phyloP scores from a whole-genome alignment of 2,113 vertebrate genomes.

The Percopsis transmontana region DNA sequence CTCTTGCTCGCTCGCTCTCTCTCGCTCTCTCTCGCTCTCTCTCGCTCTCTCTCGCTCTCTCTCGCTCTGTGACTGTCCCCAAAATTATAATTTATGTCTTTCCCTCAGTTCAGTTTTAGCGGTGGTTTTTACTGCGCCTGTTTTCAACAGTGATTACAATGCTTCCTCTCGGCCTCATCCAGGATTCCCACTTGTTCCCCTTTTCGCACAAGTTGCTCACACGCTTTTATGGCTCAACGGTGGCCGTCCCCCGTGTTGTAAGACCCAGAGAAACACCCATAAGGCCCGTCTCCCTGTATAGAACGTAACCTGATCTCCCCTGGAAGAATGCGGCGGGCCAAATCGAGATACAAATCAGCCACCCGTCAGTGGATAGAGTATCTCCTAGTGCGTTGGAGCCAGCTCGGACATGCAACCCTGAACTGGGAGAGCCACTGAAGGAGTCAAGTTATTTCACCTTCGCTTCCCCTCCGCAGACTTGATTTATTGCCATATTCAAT shows the following conservation, averaged over 20 bases:
- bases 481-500: slow-evolving; percentile 30
- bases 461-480: background rate
- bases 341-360: slow-evolving; percentile 67
- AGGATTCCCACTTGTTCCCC: slow-evolving; percentile 28
- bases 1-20: too few species aligned
- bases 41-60: slow-evolving; percentile 24
- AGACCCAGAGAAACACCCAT: slow-evolving; percentile 47
- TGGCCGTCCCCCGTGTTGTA: slow-evolving; percentile 45
- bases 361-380: slow-evolving; percentile 43
- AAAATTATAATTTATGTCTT: slow-evolving; percentile 29
- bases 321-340: slow-evolving; percentile 64
- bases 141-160: slow-evolving; percentile 23
- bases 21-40: too few species aligned
- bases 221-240: slow-evolving; percentile 27
- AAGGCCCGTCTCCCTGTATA: slow-evolving; percentile 63
- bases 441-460: slow-evolving; percentile 38
- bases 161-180: slow-evolving; percentile 39
- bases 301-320: slow-evolving; percentile 64
- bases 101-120: slow-evolving; percentile 21
- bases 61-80: slow-evolving; percentile 22
- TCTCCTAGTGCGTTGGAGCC: slow-evolving; percentile 56
- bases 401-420: slow-evolving; percentile 8
- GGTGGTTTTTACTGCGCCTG: slow-evolving; percentile 11
- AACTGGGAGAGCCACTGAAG: slow-evolving; percentile 25
- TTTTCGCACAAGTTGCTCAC: slow-evolving; percentile 13